Conservation (phyloP, 2,888 invertebrate species). For the Mimumesa dahlbomi region DNA sequence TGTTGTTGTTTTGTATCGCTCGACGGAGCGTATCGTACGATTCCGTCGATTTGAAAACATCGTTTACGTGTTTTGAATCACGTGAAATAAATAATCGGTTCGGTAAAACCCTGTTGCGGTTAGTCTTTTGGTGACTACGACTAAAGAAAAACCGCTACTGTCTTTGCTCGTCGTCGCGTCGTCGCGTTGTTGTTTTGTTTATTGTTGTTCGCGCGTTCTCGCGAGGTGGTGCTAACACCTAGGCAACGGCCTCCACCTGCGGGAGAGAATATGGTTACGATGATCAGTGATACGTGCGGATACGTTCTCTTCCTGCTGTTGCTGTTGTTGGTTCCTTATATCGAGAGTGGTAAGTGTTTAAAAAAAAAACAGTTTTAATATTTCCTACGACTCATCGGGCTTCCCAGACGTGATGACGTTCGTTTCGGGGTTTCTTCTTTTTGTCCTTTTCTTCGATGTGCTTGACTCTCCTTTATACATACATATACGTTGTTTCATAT, state of each 20-base stretch:
- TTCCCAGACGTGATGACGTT: too few relatives aligned
- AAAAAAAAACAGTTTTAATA: too few relatives aligned
- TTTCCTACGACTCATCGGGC: too few relatives aligned
- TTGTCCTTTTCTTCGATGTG: too few relatives aligned
- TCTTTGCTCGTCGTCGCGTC: slow-evolving; percentile 30
- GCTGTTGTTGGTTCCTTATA: slow-evolving; percentile 86
- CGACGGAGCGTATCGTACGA: too few relatives aligned
- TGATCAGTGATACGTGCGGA: slow-evolving; percentile 79
- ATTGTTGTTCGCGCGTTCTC: slow-evolving; percentile 49
- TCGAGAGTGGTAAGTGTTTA: slow-evolving; percentile 88
- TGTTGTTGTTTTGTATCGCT: too few relatives aligned
- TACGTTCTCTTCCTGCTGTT: slow-evolving; percentile 86
- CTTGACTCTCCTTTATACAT: neutral
- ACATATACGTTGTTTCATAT: neutral
- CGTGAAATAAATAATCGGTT: too few relatives aligned
- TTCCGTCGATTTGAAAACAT: too few relatives aligned
- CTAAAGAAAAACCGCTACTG: neutral
- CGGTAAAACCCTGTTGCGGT: too few relatives aligned
- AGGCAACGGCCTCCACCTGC: slow-evolving; percentile 36
- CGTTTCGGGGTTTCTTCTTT: neutral
- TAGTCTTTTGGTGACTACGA: slow-evolving; percentile 7
- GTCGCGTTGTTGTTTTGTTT: slow-evolving; percentile 55
- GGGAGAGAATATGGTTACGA: slow-evolving; percentile 74
- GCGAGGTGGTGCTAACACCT: slow-evolving; percentile 57
- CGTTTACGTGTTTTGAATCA: too few relatives aligned